Evolutionary conservation across 2,888 invertebrate species (phyloP).

Genomic region (Agriopis leucophaearia): DNA sequence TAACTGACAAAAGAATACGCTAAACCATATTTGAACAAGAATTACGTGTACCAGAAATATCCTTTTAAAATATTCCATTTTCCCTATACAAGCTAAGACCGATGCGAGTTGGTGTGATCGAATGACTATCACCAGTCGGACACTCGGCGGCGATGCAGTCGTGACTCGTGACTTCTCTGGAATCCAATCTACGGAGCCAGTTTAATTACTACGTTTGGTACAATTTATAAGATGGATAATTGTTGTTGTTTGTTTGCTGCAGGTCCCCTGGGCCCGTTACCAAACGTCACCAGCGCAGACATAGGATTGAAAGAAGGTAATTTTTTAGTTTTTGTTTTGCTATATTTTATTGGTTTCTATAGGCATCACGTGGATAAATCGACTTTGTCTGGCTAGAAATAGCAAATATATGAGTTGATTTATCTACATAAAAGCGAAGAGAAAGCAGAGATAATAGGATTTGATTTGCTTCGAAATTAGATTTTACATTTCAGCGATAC

Average conservation of each 20-base stretch:
- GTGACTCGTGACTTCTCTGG: background rate
- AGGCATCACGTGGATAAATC: background rate
- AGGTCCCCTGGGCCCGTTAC: conserved; percentile 76
- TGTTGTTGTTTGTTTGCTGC: conserved; percentile 53
- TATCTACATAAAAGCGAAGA: conserved; percentile 4
- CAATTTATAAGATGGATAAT: conserved; percentile 30
- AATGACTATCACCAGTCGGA: background rate
- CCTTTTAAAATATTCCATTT: background rate
- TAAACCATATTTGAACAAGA: background rate
- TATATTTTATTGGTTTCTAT: conserved; percentile 1
- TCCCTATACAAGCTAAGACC: background rate
- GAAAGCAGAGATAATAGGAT: background rate
- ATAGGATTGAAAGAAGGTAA: conserved; percentile 75
- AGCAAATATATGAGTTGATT: background rate
- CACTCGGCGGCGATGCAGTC: background rate
- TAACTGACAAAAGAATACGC: no score
- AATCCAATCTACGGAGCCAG: conserved; percentile 8
- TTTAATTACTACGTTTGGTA: background rate
- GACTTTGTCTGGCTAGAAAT: background rate
- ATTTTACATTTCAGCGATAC: background rate
- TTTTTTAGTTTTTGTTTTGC: conserved; percentile 24
- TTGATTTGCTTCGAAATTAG: background rate
- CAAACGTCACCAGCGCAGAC: conserved; percentile 72
- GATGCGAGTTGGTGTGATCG: conserved; percentile 10
- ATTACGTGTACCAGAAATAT: background rate